Evolutionary conservation across 2,888 invertebrate genomes (phyloP).

Genomic region (Netelia inedita): DNA sequence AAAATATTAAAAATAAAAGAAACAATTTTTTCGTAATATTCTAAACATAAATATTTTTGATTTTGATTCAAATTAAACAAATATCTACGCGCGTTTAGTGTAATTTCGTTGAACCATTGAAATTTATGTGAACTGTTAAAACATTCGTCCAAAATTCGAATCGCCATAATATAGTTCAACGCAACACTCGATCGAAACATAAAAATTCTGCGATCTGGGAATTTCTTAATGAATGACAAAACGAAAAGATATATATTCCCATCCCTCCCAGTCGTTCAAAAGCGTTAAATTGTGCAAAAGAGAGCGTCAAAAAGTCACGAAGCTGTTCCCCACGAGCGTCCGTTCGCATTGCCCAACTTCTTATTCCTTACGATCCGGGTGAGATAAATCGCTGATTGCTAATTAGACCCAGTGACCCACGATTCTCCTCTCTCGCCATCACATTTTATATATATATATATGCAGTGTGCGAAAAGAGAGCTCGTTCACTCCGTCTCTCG

Average conservation of each 20-base stretch:
- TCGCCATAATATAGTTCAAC: no score
- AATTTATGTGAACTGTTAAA: background rate
- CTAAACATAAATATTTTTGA: background rate
- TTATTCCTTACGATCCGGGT: conserved; percentile 74
- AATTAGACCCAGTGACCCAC: conserved; percentile 81
- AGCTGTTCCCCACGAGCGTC: conserved; percentile 59
- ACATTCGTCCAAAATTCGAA: conserved; percentile 3
- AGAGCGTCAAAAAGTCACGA: conserved; percentile 17
- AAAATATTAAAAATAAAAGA: background rate
- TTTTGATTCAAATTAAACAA: background rate
- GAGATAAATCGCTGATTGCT: conserved; percentile 82
- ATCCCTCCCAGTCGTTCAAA: no score
- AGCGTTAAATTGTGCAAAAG: conserved; percentile 31
- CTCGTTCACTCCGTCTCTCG: conserved; percentile 18
- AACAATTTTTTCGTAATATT: no score
- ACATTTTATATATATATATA: conserved; percentile 31
- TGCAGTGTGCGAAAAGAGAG: conserved; percentile 13
- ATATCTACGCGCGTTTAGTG: no score
- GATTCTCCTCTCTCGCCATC: conserved; percentile 64
- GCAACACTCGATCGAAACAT: no score
- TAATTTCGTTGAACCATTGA: background rate
- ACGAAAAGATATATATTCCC: no score
- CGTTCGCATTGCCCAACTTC: conserved; percentile 69
- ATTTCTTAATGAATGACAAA: no score
- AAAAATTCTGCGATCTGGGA: no score